These are phyloP conservation scores for Tholera decimalis DNA, from an alignment of 2,888 invertebrate species.

Conservation along the genomic window DNA sequence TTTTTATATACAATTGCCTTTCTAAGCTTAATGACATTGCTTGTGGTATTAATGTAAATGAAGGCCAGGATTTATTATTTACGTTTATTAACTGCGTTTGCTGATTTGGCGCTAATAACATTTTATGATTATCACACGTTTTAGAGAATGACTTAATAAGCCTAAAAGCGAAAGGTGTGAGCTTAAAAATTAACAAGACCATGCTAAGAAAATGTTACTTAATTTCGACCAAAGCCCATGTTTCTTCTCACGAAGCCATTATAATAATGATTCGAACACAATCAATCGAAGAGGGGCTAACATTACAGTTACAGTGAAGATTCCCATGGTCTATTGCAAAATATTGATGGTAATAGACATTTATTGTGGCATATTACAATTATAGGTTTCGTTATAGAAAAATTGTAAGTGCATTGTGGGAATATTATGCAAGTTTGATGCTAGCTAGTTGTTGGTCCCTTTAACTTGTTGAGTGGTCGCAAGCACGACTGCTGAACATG, in stretches of 20 bases:
- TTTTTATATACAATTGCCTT: too few relatives aligned
- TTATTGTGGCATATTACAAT: constrained; percentile 20
- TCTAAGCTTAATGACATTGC: too few relatives aligned
- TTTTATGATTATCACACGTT: background rate
- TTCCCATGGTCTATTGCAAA: constrained; percentile 59
- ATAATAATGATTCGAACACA: constrained; percentile 60
- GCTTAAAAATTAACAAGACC: constrained; percentile 14
- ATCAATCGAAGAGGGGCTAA: constrained; percentile 54
- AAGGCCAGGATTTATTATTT: too few relatives aligned
- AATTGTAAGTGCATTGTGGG: constrained; percentile 1
- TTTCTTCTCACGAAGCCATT: constrained; percentile 57
- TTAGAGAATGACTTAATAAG: constrained; percentile 10
- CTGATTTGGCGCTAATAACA: background rate
- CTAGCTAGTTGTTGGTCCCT: background rate
- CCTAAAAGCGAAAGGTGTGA: constrained; percentile 15
- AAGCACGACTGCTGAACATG: too few relatives aligned
- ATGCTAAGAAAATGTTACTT: constrained; percentile 27
- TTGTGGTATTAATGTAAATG: too few relatives aligned
- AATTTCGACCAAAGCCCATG: constrained; percentile 32
- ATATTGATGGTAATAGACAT: constrained; percentile 45
- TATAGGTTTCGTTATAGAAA: constrained; percentile 21
- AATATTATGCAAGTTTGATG: background rate
- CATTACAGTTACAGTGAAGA: constrained; percentile 55
- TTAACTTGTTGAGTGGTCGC: too few relatives aligned
- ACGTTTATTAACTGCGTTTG: too few relatives aligned